Conservation (phyloP, 2,888 invertebrate genomes). For the Crossocerus cetratus region DNA sequence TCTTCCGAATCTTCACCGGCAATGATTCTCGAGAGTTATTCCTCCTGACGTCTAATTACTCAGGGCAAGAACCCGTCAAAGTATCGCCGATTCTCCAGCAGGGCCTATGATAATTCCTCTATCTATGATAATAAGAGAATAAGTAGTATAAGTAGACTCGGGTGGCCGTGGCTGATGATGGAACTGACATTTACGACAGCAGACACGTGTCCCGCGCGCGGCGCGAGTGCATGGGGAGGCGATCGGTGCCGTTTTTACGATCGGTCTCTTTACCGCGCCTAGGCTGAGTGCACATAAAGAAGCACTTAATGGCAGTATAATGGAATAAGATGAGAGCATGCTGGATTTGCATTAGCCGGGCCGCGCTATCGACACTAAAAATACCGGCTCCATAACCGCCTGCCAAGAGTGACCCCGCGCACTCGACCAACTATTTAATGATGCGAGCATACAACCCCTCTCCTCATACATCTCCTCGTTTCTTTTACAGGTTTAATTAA, state of each 20-base stretch:
- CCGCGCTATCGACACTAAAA: not conserved
- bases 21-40: too few species aligned
- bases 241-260: conserved; percentile 6
- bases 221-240: not conserved
- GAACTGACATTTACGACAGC: not conserved
- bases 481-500: not conserved
- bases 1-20: too few species aligned
- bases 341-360: not conserved
- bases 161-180: too few species aligned
- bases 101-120: too few species aligned
- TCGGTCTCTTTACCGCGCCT: conserved; percentile 3
- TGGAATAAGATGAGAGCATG: conserved; percentile 12
- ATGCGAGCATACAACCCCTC: not conserved
- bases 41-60: too few species aligned
- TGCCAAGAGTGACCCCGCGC: not conserved
- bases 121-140: too few species aligned
- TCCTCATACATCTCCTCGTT: not conserved
- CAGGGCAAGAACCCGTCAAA: too few species aligned
- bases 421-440: not conserved
- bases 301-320: conserved; percentile 11
- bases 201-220: not conserved
- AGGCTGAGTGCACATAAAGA: not conserved
- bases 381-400: not conserved
- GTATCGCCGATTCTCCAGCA: too few species aligned
- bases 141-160: too few species aligned